Conservation (phyloP, 2,113 vertebrate species). For the Rutilus rutilus region DNA sequence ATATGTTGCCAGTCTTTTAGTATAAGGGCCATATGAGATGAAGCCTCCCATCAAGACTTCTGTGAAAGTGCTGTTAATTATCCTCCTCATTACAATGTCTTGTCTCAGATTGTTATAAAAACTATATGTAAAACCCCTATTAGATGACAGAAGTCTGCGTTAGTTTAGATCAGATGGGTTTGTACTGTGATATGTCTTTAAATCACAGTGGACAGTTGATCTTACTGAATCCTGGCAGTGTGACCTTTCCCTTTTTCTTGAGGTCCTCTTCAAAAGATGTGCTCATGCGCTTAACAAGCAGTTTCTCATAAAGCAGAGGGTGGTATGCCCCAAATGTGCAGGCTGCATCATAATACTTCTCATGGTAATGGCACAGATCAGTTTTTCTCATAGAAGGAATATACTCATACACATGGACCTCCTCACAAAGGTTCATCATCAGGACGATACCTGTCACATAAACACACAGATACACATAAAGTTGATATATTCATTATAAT, state of each 20-base stretch:
- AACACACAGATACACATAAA: not conserved
- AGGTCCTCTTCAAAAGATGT: constrained; percentile 75
- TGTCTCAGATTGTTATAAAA: not conserved
- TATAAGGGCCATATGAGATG: not conserved
- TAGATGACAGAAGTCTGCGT: not conserved
- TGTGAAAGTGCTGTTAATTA: not conserved
- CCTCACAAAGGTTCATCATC: constrained; percentile 85
- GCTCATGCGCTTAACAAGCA: constrained; percentile 83
- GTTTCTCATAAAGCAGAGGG: constrained; percentile 85
- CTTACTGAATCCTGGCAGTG: constrained; percentile 80
- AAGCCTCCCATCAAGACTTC: not conserved
- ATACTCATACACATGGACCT: constrained; percentile 84
- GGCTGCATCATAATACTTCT: constrained; percentile 78
- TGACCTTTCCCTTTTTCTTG: constrained; percentile 80
- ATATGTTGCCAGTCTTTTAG: not conserved
- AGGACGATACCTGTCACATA: constrained; percentile 78
- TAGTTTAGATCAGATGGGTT: not conserved
- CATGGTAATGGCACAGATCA: constrained; percentile 84
- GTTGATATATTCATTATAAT: not conserved
- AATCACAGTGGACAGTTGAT: constrained; percentile 67
- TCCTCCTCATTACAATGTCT: not conserved
- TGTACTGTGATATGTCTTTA: not conserved
- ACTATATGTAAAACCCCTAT: not conserved
- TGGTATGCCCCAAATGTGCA: constrained; percentile 88
- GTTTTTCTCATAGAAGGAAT: constrained; percentile 84